Percentiles rank a stretch among this genome's conserved stretches.
Conservation (phyloP, 2,888 invertebrate species). For the Nomada ferruginata region DNA sequence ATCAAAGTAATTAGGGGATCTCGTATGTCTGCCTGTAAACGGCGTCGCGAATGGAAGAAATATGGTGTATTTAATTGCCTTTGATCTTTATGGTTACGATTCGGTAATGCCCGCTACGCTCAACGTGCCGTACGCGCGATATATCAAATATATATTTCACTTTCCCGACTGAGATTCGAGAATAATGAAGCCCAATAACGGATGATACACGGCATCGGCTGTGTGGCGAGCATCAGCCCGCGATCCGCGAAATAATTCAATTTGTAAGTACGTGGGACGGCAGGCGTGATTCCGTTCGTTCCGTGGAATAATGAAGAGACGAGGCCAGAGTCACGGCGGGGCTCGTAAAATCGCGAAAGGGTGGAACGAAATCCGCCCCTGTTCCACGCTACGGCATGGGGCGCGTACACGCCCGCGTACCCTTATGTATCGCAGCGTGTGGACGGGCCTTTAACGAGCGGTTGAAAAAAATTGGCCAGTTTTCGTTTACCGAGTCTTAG, state of each 20-base stretch:
- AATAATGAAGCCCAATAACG: too few species aligned
- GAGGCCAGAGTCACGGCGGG: not conserved
- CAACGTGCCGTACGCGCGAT: not conserved
- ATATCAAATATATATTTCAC: too few species aligned
- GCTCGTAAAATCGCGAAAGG: slow-evolving; percentile 31
- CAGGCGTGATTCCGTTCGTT: slow-evolving; percentile 16
- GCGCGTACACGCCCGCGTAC: slow-evolving; percentile 48
- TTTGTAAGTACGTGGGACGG: slow-evolving; percentile 10
- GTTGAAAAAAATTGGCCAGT: slow-evolving; percentile 71
- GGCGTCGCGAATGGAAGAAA: slow-evolving; percentile 1
- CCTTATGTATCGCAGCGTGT: slow-evolving; percentile 34
- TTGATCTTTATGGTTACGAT: not conserved
- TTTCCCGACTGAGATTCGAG: too few species aligned
- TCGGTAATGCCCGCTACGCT: not conserved
- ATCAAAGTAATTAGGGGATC: slow-evolving; percentile 28
- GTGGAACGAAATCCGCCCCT: slow-evolving; percentile 52
- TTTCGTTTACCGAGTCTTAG: slow-evolving; percentile 75
- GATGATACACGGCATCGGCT: not conserved
- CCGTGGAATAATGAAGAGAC: slow-evolving; percentile 6
- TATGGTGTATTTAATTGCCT: not conserved
- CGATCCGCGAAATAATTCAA: slow-evolving; percentile 30
- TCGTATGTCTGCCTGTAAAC: not conserved
- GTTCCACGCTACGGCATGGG: slow-evolving; percentile 33
- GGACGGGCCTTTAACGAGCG: slow-evolving; percentile 66
- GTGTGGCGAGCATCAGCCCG: not conserved